A percentile compares a stretch with the other conserved stretches of the same genome.
phyloP scores from a whole-genome alignment of 92 coral and sea anemone genomes.

The Palythoa caribaeorum region DNA sequence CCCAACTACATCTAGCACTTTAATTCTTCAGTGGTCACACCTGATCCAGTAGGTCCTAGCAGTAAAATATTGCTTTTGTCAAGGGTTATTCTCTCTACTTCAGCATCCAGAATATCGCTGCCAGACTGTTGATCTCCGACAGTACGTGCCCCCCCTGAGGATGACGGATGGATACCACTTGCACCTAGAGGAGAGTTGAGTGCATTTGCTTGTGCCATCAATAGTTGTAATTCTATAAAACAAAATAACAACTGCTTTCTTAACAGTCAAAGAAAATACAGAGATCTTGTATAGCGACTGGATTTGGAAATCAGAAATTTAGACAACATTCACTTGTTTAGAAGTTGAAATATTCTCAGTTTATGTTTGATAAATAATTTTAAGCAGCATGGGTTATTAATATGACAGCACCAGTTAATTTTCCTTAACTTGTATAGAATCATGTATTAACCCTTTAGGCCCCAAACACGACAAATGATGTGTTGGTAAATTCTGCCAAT shows the following conservation, averaged over 20 bases:
- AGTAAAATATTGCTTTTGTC: slow-evolving; percentile 97
- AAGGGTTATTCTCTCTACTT: slow-evolving; percentile 83
- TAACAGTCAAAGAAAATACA: not conserved
- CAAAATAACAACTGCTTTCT: not conserved
- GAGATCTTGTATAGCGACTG: not conserved
- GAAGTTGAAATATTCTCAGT: no score
- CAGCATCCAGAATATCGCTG: slow-evolving; percentile 91
- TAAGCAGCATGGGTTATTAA: no score
- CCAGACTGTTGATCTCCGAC: slow-evolving; percentile 69
- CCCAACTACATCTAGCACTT: not conserved
- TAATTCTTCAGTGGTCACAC: slow-evolving; percentile 39
- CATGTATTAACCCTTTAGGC: no score
- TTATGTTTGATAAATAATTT: no score
- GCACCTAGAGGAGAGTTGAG: slow-evolving; percentile 98
- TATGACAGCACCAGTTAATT: no score
- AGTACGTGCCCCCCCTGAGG: slow-evolving; percentile 59
- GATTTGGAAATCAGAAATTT: not conserved
- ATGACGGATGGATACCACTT: slow-evolving; percentile 79
- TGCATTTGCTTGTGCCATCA: slow-evolving; percentile 89
- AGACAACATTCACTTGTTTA: no score
- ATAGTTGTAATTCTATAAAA: slow-evolving; percentile 81
- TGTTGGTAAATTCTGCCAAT: no score
- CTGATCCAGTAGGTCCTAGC: slow-evolving; percentile 98
- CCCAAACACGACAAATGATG: no score
- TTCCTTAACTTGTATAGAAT: no score